Percentiles rank a stretch among this genome's conserved stretches.
These are phyloP conservation scores for Drosophila truncata DNA, from an alignment of 1,140 invertebrate species.

Conservation along the genomic window DNA sequence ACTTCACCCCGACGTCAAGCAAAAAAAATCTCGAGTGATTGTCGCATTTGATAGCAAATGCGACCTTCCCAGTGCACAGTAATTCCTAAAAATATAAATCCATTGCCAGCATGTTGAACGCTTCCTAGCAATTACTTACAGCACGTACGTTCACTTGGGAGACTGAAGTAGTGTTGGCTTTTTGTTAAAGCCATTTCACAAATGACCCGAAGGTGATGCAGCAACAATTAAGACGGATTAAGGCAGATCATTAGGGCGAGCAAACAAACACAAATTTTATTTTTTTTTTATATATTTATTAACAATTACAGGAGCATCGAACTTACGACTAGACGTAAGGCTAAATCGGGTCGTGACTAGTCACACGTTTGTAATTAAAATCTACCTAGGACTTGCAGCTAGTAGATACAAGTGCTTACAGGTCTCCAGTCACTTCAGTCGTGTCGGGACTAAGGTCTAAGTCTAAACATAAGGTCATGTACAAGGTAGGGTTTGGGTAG, in stretches of 20 bases:
- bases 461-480: constrained; percentile 17
- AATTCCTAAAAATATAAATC: constrained; percentile 42
- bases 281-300: constrained; percentile 31
- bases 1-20: constrained; percentile 15
- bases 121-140: constrained; percentile 41
- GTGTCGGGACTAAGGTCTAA: constrained; percentile 33
- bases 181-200: constrained; percentile 21
- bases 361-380: constrained; percentile 31
- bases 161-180: constrained; percentile 6
- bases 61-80: constrained; percentile 36
- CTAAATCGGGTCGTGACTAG: constrained; percentile 46
- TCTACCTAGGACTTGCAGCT: constrained; percentile 38
- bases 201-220: constrained; percentile 27
- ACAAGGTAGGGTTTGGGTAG: constrained; percentile 10
- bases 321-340: constrained; percentile 32
- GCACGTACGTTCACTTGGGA: constrained; percentile 21
- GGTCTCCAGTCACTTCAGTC: constrained; percentile 51
- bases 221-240: constrained; percentile 19
- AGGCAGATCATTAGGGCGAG: constrained; percentile 22
- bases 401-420: constrained; percentile 12
- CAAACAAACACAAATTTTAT: constrained; percentile 18
- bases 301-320: constrained; percentile 42
- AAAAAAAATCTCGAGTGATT: constrained; percentile 16
- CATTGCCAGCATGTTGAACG: constrained; percentile 34
- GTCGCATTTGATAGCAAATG: constrained; percentile 14